A percentile compares a stretch with the other conserved stretches of the same genome.
phyloP scores from a whole-genome alignment of 2,888 invertebrate species.

The Aphodius sticticus region DNA sequence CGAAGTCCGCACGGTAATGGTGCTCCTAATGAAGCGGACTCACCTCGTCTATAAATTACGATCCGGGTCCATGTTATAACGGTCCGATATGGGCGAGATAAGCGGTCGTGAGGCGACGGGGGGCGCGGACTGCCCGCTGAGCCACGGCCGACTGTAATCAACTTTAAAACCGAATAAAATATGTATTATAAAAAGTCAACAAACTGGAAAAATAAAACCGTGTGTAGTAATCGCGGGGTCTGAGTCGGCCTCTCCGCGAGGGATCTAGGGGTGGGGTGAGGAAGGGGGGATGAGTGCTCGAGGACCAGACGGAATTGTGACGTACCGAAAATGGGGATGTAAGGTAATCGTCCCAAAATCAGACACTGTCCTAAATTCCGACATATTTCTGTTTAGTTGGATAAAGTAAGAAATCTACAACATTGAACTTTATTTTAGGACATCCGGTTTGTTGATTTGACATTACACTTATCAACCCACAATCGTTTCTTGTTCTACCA shows the following conservation, averaged over 20 bases:
- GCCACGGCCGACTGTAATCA: constrained; percentile 59
- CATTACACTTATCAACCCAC: no score
- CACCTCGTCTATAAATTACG: constrained; percentile 63
- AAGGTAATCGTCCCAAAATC: no score
- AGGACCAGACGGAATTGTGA: not conserved
- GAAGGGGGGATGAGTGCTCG: not conserved
- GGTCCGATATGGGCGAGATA: constrained; percentile 62
- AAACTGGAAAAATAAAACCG: constrained; percentile 44
- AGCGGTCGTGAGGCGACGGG: constrained; percentile 60
- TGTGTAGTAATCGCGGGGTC: constrained; percentile 39
- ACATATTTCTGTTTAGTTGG: no score
- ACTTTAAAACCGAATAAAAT: constrained; percentile 62
- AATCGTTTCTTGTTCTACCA: no score
- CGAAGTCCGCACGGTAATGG: constrained; percentile 51
- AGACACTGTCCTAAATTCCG: no score
- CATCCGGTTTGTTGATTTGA: no score
- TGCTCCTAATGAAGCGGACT: constrained; percentile 61
- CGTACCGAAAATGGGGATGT: no score
- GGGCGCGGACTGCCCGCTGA: constrained; percentile 58
- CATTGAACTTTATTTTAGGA: no score
- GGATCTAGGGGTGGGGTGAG: not conserved
- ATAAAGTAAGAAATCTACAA: no score
- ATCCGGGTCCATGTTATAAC: constrained; percentile 61
- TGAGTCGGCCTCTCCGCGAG: constrained; percentile 9
- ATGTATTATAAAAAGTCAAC: constrained; percentile 51